Percentiles rank a stretch among this genome's conserved stretches.
Evolutionary conservation across 1,140 invertebrate genomes (phyloP).

Genomic region (Sitophilus oryzae): DNA sequence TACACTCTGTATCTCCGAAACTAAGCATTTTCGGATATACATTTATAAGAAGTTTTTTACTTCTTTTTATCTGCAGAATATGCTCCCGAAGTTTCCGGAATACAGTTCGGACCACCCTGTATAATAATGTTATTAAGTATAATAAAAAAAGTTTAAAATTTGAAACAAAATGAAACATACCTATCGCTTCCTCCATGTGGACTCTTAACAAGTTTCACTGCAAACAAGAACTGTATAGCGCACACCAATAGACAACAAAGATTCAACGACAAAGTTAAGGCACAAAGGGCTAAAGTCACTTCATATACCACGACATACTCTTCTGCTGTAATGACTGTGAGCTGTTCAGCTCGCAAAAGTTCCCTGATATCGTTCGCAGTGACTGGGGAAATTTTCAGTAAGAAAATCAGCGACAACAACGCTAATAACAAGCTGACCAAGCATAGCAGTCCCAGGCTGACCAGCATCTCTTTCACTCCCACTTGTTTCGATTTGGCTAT

Average conservation of each 20-base stretch:
- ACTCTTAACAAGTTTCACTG: constrained; percentile 81
- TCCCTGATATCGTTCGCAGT: constrained; percentile 49
- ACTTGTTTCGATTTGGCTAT: constrained; percentile 46
- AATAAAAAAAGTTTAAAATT: too few species aligned
- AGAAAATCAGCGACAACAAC: constrained; percentile 74
- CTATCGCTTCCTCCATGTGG: constrained; percentile 50
- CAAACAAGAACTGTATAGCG: constrained; percentile 89
- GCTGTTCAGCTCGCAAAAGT: constrained; percentile 51
- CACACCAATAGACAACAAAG: constrained; percentile 88
- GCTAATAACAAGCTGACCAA: constrained; percentile 77
- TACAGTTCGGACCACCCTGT: too few species aligned
- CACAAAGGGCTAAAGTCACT: constrained; percentile 81
- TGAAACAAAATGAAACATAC: constrained; percentile 26
- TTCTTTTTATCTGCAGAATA: too few species aligned
- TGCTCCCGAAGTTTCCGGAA: too few species aligned
- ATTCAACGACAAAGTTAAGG: constrained; percentile 79
- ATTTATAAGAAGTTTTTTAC: too few species aligned
- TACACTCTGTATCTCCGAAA: too few species aligned
- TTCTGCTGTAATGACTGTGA: constrained; percentile 58
- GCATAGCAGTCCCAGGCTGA: constrained; percentile 77
- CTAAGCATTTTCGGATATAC: too few species aligned
- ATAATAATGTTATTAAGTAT: too few species aligned
- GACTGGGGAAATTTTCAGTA: constrained; percentile 74
- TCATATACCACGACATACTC: constrained; percentile 85
- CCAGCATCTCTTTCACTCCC: constrained; percentile 73